Evolutionary conservation across 2,113 vertebrate species (phyloP).

Genomic region (Channa maculata): DNA sequence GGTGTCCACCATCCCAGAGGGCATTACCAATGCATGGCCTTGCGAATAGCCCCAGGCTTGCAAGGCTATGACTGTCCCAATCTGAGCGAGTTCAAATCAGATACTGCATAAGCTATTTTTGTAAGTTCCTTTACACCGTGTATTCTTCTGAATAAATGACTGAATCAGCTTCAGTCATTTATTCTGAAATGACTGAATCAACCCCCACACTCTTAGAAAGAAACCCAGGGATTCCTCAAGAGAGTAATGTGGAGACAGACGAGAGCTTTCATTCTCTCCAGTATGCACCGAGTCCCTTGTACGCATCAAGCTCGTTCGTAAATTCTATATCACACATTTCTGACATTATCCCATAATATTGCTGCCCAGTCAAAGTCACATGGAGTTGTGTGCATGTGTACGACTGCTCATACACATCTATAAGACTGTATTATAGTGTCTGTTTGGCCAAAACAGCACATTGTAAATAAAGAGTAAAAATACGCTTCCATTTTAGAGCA

Average conservation of each 20-base stretch:
- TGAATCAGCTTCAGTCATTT: neutral
- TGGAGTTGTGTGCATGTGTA: neutral
- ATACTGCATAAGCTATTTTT: constrained; percentile 23
- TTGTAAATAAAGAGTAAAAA: too few relatives aligned
- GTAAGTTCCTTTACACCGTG: neutral
- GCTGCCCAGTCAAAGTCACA: neutral
- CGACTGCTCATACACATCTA: neutral
- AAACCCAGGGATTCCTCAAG: constrained; percentile 24
- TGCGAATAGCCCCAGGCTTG: constrained; percentile 45
- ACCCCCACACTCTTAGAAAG: neutral
- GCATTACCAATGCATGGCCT: constrained; percentile 32
- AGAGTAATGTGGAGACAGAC: neutral
- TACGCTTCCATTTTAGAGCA: too few relatives aligned
- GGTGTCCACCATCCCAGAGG: constrained; percentile 48
- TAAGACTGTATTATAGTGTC: neutral
- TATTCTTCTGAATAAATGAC: constrained; percentile 34
- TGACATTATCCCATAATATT: constrained; percentile 9
- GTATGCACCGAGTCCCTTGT: neutral
- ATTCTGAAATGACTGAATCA: constrained; percentile 15
- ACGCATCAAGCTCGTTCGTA: neutral
- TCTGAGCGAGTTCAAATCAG: constrained; percentile 35
- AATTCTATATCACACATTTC: neutral
- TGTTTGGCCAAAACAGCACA: neutral
- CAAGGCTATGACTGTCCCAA: constrained; percentile 47
- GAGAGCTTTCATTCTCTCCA: constrained; percentile 2